These are phyloP conservation scores for Nemurella pictetii DNA, from an alignment of 2,888 invertebrate species.

Conservation along the genomic window DNA sequence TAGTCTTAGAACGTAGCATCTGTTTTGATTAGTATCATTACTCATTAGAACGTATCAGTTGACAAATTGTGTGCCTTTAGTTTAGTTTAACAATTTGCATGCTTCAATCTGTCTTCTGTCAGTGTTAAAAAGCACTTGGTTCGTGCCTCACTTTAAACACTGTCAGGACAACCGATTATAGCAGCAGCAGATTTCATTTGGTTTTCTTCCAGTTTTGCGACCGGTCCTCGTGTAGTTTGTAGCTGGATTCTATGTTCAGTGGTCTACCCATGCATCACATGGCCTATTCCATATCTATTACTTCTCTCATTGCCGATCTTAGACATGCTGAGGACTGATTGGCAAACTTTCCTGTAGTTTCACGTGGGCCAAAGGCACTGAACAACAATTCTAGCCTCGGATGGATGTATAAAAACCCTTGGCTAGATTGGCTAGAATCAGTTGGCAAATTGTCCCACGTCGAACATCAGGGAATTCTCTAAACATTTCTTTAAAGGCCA, in stretches of 20 bases:
- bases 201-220: not conserved
- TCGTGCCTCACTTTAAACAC: not conserved
- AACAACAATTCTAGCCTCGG: too few relatives aligned
- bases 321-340: too few relatives aligned
- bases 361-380: too few relatives aligned
- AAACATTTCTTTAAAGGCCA: too few relatives aligned
- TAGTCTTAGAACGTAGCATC: not conserved
- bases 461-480: too few relatives aligned
- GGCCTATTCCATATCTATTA: too few relatives aligned
- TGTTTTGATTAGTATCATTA: not conserved
- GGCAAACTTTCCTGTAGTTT: too few relatives aligned
- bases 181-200: not conserved
- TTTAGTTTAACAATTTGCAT: not conserved
- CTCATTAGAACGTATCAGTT: not conserved
- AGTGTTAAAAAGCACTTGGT: not conserved
- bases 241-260: not conserved
- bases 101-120: not conserved
- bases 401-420: too few relatives aligned
- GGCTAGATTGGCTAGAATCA: too few relatives aligned
- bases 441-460: too few relatives aligned
- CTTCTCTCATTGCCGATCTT: too few relatives aligned
- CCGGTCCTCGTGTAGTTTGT: not conserved
- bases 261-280: not conserved
- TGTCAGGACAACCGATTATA: not conserved
- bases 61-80: not conserved